Evolutionary conservation across 2,888 invertebrate species (phyloP), one percentile per base, ranked within the genome.

Genomic region (Monoplex corrugatus): DNA sequence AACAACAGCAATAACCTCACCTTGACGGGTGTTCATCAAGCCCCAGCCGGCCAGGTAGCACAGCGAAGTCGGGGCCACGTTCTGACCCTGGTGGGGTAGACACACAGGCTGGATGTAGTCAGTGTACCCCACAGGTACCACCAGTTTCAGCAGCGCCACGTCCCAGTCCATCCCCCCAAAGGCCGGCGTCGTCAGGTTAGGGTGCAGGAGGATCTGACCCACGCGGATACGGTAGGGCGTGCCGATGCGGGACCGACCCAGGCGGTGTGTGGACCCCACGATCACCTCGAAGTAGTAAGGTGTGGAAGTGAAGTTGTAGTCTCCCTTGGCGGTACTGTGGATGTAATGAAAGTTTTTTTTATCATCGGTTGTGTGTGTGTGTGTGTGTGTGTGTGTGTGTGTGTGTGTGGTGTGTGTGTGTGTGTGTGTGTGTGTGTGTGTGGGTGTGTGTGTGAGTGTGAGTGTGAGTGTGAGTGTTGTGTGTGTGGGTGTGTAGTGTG

Each of bases 11-110:
- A 57, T 28, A 57, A 57, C n/a, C 50, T 57, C 6, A 94, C 94
- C 90, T 86, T 93, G 92, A 44, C 90, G 90, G 43, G 87, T 44
- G 82, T 92, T 93, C 72, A 94, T 92, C 45, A 91, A 90, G 19
- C 94, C 94, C 94, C 94, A 90, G 92, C 94, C 94, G 88, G 92
- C 93, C 72, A 93, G 91, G 89, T 90, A 94, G 87, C 93, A 94
- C 50, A 85, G 87, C 80, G 88, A 89, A 13, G 89, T 90, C n/a
- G 88, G 84, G 0, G 92, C 86, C 28, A 91, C 89, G 3, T 50
- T 80, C 72, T 92, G 90, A 10, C 84, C 90, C 23, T 87, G 57
- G 32, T 86, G 72, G 35, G 94, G 93, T 10, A 94, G 92, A 92
- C 94, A 95, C 32, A 93, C 88, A n/a, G 94, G 94, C 89, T 94